Evolutionary conservation across 2,113 vertebrate genomes (phyloP).

Genomic region (Gnathonemus echidnorhynchus): DNA sequence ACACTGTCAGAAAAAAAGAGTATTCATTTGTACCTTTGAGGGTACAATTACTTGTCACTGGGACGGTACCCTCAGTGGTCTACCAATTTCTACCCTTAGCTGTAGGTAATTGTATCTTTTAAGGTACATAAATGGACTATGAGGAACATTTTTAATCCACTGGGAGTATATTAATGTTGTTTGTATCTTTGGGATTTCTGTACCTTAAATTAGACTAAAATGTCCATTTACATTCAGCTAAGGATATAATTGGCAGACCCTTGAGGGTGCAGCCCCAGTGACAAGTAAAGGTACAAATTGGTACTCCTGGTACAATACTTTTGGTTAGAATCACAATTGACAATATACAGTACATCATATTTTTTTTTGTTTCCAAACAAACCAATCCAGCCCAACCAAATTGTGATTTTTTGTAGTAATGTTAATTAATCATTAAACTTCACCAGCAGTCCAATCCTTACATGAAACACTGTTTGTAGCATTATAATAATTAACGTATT

Average conservation of each 20-base stretch:
- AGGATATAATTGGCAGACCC: background rate
- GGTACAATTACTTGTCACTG: background rate
- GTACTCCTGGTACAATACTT: background rate
- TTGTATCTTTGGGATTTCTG: background rate
- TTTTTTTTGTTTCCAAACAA: background rate
- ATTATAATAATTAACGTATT: no score
- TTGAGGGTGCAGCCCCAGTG: background rate
- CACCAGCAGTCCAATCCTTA: background rate
- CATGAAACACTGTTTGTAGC: background rate
- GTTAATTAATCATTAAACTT: background rate
- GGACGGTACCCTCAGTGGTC: background rate
- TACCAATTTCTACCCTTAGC: background rate
- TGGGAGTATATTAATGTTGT: background rate
- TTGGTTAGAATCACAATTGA: background rate
- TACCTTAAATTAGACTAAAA: background rate
- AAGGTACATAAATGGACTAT: background rate
- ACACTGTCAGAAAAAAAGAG: background rate
- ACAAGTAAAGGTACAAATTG: background rate
- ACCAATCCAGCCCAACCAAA: background rate
- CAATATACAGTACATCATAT: background rate
- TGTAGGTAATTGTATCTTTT: background rate
- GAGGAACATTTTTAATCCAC: background rate
- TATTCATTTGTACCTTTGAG: background rate
- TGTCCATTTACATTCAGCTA: background rate
- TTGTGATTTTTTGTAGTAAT: background rate